A percentile compares a stretch with the other conserved stretches of the same genome.
Evolutionary conservation across 2,113 vertebrate genomes (phyloP).

Genomic region (Mirza zaza): DNA sequence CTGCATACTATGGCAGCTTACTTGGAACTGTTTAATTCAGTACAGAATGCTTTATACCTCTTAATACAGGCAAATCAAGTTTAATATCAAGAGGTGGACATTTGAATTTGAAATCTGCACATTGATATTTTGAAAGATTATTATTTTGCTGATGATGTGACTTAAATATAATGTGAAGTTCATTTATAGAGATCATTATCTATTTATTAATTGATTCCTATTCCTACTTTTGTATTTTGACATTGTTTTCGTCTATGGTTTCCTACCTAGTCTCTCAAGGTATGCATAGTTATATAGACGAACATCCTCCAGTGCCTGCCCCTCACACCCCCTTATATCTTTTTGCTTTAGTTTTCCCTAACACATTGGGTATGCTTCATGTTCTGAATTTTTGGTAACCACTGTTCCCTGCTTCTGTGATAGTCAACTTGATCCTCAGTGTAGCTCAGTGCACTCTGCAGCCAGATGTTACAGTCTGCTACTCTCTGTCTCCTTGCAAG

Average conservation of each 20-base stretch:
- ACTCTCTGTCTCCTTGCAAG: background rate
- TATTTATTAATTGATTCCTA: background rate
- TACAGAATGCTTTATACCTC: background rate
- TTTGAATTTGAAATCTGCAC: background rate
- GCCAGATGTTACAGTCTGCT: background rate
- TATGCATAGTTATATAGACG: background rate
- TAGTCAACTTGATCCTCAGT: background rate
- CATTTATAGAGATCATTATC: background rate
- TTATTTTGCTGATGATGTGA: background rate
- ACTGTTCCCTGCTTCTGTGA: background rate
- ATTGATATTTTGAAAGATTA: background rate
- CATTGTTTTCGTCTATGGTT: background rate
- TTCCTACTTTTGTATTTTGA: background rate
- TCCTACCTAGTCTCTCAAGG: background rate
- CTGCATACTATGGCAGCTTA: background rate
- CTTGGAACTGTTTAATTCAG: background rate
- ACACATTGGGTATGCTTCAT: background rate
- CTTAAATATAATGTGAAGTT: background rate
- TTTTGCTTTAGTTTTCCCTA: background rate
- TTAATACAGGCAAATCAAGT: background rate
- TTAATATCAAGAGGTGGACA: background rate
- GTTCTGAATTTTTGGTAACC: background rate
- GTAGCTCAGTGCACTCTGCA: background rate
- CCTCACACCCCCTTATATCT: fast-evolving
- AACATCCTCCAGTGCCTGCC: background rate